Evolutionary conservation across 2,797 vertebrate genomes (phyloP).

Genomic region (Molossus alvarezi): DNA sequence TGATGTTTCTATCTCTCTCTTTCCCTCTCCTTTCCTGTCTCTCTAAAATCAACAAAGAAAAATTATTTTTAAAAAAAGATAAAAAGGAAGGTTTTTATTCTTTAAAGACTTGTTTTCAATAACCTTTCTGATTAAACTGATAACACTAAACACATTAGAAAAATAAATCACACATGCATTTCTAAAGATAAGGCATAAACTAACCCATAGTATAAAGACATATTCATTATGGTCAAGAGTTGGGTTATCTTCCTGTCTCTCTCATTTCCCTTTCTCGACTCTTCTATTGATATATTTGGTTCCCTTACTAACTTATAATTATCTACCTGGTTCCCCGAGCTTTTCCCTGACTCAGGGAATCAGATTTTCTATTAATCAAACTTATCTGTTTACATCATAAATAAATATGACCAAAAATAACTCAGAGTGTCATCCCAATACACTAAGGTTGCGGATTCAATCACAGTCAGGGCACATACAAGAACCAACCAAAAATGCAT

Average conservation of each 20-base stretch:
- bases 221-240: neutral
- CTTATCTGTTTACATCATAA: neutral
- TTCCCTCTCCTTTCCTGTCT: too few species aligned
- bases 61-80: neutral
- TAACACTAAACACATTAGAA: slow-evolving; percentile 50
- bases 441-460: neutral
- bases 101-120: neutral
- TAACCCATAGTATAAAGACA: neutral
- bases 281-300: neutral
- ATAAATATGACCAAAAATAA: slow-evolving; percentile 32
- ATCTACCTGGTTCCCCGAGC: neutral
- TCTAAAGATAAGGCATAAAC: slow-evolving; percentile 40
- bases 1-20: too few species aligned
- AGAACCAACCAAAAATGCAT: neutral
- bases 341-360: neutral
- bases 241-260: neutral
- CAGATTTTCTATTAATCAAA: slow-evolving; percentile 24
- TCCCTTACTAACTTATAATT: neutral
- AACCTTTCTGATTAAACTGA: neutral
- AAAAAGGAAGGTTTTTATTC: slow-evolving; percentile 33
- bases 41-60: too few species aligned
- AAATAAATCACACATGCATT: neutral
- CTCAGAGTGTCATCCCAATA: neutral
- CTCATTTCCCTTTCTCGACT: neutral
- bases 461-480: neutral